Evolutionary conservation across 2,113 vertebrate genomes (phyloP).

Genomic region (Phalacrocorax aristotelis): DNA sequence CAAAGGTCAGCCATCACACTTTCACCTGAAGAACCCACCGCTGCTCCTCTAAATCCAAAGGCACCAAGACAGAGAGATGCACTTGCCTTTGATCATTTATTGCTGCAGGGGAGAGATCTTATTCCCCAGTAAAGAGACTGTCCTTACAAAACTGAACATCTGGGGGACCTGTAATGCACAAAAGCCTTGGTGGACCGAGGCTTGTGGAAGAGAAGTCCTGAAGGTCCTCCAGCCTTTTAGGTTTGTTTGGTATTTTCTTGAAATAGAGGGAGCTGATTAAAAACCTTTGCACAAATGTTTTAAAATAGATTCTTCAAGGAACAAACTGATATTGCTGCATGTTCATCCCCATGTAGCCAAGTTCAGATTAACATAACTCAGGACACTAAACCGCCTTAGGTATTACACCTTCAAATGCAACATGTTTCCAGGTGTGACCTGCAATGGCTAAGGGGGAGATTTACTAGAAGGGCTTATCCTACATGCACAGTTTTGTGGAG

Average conservation of each 20-base stretch:
- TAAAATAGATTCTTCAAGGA: background rate
- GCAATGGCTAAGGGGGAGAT: background rate
- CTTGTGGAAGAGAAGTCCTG: background rate
- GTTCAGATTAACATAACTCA: background rate
- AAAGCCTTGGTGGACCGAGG: background rate
- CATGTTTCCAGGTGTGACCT: background rate
- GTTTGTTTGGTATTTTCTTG: background rate
- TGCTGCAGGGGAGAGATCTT: background rate
- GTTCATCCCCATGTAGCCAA: background rate
- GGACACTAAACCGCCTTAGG: background rate
- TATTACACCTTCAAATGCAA: background rate
- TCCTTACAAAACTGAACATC: background rate
- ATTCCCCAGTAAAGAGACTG: background rate
- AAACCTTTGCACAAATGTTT: background rate
- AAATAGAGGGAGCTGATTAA: background rate
- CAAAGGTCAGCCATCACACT: background rate
- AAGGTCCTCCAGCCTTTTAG: background rate
- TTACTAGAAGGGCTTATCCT: background rate
- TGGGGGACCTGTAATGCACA: background rate
- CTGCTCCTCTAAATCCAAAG: background rate
- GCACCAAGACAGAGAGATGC: background rate
- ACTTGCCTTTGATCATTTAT: background rate
- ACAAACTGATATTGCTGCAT: background rate
- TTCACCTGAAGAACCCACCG: background rate
- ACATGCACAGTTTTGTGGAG: background rate